A percentile compares a stretch with the other conserved stretches of the same genome.
Evolutionary conservation across 2,888 invertebrate genomes (phyloP).

Genomic region (Chaetogeoica ovagalla): DNA sequence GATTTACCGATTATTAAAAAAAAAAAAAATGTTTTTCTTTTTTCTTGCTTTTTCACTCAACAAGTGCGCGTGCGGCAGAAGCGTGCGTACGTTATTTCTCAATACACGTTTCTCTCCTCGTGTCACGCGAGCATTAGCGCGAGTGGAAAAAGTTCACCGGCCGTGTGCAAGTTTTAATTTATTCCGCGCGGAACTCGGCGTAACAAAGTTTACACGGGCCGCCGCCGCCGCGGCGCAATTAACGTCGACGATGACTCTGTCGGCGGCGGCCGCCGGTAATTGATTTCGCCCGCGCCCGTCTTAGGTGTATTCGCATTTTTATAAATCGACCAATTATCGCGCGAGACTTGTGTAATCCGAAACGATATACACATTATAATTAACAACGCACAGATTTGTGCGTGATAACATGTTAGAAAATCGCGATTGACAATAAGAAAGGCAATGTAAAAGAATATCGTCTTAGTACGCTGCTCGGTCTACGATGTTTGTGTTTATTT

Average conservation of each 20-base stretch:
- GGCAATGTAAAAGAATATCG: too few relatives aligned
- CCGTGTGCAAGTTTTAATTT: constrained; percentile 28
- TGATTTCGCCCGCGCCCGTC: background rate
- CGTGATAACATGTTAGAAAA: too few relatives aligned
- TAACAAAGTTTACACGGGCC: constrained; percentile 11
- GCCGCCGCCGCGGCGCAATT: background rate
- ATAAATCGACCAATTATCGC: constrained; percentile 7
- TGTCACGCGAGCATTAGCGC: background rate
- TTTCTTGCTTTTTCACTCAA: background rate
- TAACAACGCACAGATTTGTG: too few relatives aligned
- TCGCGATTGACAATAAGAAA: too few relatives aligned
- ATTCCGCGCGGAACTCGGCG: background rate
- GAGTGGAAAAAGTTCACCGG: background rate
- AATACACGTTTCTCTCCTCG: background rate
- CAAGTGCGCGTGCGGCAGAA: constrained; percentile 4
- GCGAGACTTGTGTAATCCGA: background rate
- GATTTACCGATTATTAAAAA: background rate
- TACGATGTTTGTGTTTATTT: too few relatives aligned
- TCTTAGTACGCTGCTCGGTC: too few relatives aligned
- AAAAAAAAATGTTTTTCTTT: background rate
- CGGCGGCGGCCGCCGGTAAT: background rate
- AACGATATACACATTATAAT: background rate
- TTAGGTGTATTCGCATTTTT: background rate
- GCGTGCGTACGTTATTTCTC: background rate
- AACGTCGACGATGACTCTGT: background rate